These are phyloP conservation scores for Drosophila eohydei DNA, from an alignment of 2,888 invertebrate species.

Conservation along the genomic window DNA sequence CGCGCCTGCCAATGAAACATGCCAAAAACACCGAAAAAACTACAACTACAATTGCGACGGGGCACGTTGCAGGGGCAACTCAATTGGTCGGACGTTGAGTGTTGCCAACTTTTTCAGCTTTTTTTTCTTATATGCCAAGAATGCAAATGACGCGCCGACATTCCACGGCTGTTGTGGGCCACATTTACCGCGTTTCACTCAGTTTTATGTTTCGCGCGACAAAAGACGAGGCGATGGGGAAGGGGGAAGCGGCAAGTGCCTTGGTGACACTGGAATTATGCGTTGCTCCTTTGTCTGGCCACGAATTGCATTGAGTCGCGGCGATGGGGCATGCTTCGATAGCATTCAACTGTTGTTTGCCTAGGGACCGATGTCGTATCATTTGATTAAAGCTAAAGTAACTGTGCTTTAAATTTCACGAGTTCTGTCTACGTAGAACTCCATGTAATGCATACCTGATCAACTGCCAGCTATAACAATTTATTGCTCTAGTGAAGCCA, in stretches of 20 bases:
- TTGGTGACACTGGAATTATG: conserved; percentile 57
- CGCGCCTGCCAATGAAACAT: conserved; percentile 75
- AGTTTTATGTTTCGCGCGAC: conserved; percentile 4
- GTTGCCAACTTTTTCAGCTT: conserved; percentile 52
- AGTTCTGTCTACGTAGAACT: background rate
- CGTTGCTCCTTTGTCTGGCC: conserved; percentile 39
- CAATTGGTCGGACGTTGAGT: conserved; percentile 42
- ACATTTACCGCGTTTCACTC: conserved; percentile 41
- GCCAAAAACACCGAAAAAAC: conserved; percentile 70
- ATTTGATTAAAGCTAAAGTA: conserved; percentile 40
- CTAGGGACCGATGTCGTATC: conserved; percentile 11
- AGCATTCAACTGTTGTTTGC: conserved; percentile 9
- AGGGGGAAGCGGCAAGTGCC: conserved; percentile 40
- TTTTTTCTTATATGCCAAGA: conserved; percentile 63
- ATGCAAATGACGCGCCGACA: conserved; percentile 71
- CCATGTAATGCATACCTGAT: conserved; percentile 10
- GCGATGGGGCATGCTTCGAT: conserved; percentile 15
- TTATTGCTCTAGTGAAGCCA: conserved; percentile 6
- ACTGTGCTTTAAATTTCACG: conserved; percentile 23
- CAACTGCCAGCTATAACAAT: conserved; percentile 5
- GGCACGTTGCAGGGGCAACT: background rate
- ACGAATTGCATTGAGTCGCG: conserved; percentile 18
- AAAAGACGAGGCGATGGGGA: conserved; percentile 5
- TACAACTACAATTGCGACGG: background rate
- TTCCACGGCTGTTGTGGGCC: conserved; percentile 33